phyloP scores from a whole-genome alignment of 2,797 vertebrate genomes.

The Natrix natrix region DNA sequence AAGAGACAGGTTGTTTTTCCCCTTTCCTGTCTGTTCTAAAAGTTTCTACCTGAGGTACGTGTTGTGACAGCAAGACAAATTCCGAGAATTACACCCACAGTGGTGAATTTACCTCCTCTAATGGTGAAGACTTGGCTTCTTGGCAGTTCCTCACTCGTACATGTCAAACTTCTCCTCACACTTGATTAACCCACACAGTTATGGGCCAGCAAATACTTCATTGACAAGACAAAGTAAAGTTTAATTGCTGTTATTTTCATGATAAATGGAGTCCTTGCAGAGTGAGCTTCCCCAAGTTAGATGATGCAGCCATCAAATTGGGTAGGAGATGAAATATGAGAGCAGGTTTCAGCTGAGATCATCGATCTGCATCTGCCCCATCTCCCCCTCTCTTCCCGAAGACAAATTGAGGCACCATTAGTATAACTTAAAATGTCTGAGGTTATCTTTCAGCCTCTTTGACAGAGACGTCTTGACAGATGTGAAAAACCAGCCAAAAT shows the following conservation, averaged over 20 bases:
- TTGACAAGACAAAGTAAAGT: slow-evolving; percentile 69
- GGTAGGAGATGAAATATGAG: slow-evolving; percentile 66
- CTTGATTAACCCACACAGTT: slow-evolving; percentile 67
- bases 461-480: slow-evolving; percentile 53
- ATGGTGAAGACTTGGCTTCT: slow-evolving; percentile 44
- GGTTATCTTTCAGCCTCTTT: slow-evolving; percentile 59
- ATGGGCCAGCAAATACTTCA: slow-evolving; percentile 58
- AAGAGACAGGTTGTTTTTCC: neutral
- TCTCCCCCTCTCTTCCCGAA: slow-evolving; percentile 26
- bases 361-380: slow-evolving; percentile 47
- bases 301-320: slow-evolving; percentile 63
- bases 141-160: slow-evolving; percentile 48
- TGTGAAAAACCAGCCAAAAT: slow-evolving; percentile 41
- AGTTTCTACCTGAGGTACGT: slow-evolving; percentile 36
- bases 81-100: slow-evolving; percentile 33
- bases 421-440: slow-evolving; percentile 61
- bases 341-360: slow-evolving; percentile 63
- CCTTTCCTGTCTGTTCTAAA: slow-evolving; percentile 32
- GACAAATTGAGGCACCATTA: slow-evolving; percentile 66
- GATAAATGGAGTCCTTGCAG: slow-evolving; percentile 62
- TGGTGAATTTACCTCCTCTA: slow-evolving; percentile 51
- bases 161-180: slow-evolving; percentile 52
- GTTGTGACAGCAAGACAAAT: slow-evolving; percentile 51
- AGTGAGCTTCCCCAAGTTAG: slow-evolving; percentile 62
- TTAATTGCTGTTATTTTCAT: slow-evolving; percentile 73